A percentile compares a stretch with the other conserved stretches of the same genome.
phyloP scores from a whole-genome alignment of 2,113 vertebrate species.

The Spea bombifrons region DNA sequence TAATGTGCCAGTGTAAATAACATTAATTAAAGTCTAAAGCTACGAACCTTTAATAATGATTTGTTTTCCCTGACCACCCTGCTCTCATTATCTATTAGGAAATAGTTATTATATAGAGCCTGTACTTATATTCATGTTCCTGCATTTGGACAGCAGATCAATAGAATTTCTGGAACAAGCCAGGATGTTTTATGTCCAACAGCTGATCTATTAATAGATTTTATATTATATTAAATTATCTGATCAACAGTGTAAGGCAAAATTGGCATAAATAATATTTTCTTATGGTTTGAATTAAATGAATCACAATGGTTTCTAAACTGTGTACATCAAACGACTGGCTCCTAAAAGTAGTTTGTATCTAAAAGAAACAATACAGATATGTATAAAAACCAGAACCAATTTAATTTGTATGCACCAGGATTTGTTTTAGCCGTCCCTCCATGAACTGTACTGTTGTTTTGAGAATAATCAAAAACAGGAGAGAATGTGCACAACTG shows the following conservation, averaged over 20 bases:
- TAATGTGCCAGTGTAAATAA: slow-evolving; percentile 22
- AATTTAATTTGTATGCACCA: no score
- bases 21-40: slow-evolving; percentile 12
- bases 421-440: no score
- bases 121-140: neutral
- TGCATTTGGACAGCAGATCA: slow-evolving; percentile 12
- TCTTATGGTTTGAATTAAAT: neutral
- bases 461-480: no score
- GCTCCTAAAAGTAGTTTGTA: neutral
- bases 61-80: slow-evolving; percentile 5
- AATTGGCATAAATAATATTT: slow-evolving; percentile 16
- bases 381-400: no score
- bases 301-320: neutral
- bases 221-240: slow-evolving; percentile 9
- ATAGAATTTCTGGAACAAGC: slow-evolving; percentile 2
- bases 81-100: neutral
- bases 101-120: neutral
- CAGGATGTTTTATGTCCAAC: neutral
- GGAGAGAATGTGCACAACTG: no score
- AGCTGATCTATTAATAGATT: slow-evolving; percentile 9
- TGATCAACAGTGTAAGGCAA: neutral
- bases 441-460: no score
- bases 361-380: no score
- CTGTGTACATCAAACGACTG: neutral
- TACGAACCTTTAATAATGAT: slow-evolving; percentile 10